A percentile compares a stretch with the other conserved stretches of the same genome.
Evolutionary conservation across 2,113 vertebrate species (phyloP).

Genomic region (Microcebus griseorufus): DNA sequence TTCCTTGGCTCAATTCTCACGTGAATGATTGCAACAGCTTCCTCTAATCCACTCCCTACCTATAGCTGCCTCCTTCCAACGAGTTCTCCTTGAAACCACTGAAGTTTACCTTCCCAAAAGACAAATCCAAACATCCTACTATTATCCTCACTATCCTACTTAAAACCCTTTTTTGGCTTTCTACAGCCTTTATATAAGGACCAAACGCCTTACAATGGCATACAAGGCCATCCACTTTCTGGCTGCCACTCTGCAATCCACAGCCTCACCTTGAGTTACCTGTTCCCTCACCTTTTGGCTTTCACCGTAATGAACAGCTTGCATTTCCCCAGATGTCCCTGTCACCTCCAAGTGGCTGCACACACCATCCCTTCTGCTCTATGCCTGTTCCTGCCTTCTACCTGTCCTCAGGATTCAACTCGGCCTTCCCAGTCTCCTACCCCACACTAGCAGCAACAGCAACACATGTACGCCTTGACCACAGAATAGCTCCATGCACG

Average conservation of each 20-base stretch:
- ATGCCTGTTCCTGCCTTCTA: not conserved
- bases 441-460: accelerated
- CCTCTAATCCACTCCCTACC: not conserved
- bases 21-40: not conserved
- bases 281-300: not conserved
- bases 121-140: not conserved
- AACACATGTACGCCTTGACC: accelerated
- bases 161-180: not conserved
- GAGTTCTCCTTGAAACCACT: not conserved
- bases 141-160: not conserved
- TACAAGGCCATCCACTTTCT: not conserved
- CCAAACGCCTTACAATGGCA: not conserved
- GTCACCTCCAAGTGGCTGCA: too few relatives aligned
- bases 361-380: not conserved
- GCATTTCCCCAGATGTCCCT: not conserved
- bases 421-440: not conserved
- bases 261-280: not conserved
- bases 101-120: not conserved
- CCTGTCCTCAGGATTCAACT: not conserved
- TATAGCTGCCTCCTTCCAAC: not conserved
- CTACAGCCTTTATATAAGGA: not conserved
- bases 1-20: not conserved
- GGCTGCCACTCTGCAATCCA: not conserved
- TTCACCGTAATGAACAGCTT: not conserved
- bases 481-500: not conserved